Base-by-base conservation (phyloP, 2,888 invertebrate species). In the Netelia melanura region DNA sequence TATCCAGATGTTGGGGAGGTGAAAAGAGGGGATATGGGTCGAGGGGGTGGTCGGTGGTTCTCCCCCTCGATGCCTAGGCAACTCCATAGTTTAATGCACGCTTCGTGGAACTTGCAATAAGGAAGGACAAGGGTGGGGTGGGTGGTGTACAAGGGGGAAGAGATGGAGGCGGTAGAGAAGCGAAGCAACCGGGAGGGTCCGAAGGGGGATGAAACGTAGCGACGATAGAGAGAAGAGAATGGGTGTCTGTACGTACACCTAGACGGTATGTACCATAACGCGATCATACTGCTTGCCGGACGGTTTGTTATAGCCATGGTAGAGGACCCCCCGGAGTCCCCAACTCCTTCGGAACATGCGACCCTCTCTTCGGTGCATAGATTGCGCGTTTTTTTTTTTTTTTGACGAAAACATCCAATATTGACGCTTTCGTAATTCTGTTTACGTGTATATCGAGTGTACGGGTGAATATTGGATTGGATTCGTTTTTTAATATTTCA, bases 41-140 rank as follows among this genome's bases (percentile, higher is more conserved):
- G 62, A 25, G 76, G 70, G 80, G 78, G 72, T 71, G 64, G 83
- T 75, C 90, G 91, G 89, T 71, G 85, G 80, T 65, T 77, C 80
- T 82, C 85, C 90, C 91, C 91, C 92, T 93, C 92, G 92, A 92
- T 93, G 91, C 89, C 91, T 90, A 91, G 92, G 91, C 92, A 92
- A 93, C 93, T 93, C 92, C 89, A 91, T 92, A 92, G 93, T 93
- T 93, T 93, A 93, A 93, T 93, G 91, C 91, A 92, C 91, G 93
- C 90, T 91, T 90, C 90, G 92, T 91, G 91, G 91, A 93, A 92
- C 93, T 92, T 92, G 92, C 92, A 93, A 92, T 93, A 93, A 93
- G 93, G 92, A 92, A 93, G 90, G 91, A 90, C 89, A 87, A 88
- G 87, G 56, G 80, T 83, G 72, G 25, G 74, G 48, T 61, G 81